Evolutionary conservation across 2,113 vertebrate species (phyloP), one percentile per base, ranked within the genome.

Genomic region (Cololabis saira): DNA sequence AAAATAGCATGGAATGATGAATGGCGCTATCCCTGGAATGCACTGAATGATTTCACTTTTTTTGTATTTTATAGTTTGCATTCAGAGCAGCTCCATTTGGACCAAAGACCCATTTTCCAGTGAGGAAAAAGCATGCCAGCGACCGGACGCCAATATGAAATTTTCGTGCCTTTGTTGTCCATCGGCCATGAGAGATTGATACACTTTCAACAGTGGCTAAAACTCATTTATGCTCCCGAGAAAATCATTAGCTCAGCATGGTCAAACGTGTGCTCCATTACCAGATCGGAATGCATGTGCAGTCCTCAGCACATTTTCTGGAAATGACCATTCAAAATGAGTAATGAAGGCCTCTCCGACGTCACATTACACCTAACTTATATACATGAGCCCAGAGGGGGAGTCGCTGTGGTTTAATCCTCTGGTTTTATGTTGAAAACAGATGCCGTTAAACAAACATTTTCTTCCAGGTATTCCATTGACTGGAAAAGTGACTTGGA

Each of bases 401-500:
- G 41, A 79, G 61, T 84, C 40, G 15, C 41, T 48, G 12, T 14
- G 59, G 62, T 71, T 65, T 76, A 77, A 72, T 77, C 53, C 41
- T 41, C 41, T 37, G 55, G 33, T 43, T 81, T 80, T 48, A 61
- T 40, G 63, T n/a, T 44, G 43, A 21, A 77, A 87, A 87, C 55
- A 51, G 47, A 44, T 3, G 60, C 33, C 18, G 49, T 76, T 89
- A 81, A 86, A 82, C 70, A 48, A 64, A 79, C 51, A 37, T 77
- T 76, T 60, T 76, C 55, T 65, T 49, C 5, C 88, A 99, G 98
- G 90, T 99, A 99, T 82, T 96, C 96, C 89, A 95, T 97, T 37
- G 97, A 99, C 87, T 95, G 95, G 95, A 96, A 95, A 92, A 98
- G 91, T 53, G 95, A 97, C 86, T 74, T 94, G 81, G 95, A 97